Conservation (phyloP, 2,113 vertebrate genomes). For the Leucosticte australis region DNA sequence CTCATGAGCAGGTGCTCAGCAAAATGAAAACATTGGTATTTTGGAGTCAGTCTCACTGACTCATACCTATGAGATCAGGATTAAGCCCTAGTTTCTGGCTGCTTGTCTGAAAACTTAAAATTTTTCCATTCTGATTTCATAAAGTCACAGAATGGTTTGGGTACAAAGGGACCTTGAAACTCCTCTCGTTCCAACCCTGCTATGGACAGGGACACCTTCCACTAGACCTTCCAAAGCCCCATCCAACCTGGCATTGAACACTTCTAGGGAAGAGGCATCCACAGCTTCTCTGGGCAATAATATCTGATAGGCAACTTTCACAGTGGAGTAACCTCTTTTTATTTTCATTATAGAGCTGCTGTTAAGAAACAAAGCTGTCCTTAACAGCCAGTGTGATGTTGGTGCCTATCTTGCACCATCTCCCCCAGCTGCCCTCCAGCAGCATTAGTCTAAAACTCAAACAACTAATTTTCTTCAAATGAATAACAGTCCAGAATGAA, state of each 20-base stretch:
- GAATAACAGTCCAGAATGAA: neutral
- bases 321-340: neutral
- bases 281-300: neutral
- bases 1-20: neutral
- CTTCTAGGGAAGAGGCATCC: neutral
- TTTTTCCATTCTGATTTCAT: neutral
- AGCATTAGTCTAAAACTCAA: neutral
- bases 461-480: neutral
- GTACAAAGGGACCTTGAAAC: neutral
- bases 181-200: neutral
- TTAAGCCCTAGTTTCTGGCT: neutral
- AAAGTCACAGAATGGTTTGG: neutral
- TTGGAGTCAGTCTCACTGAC: neutral
- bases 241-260: neutral
- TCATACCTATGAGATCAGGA: neutral
- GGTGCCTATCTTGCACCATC: neutral
- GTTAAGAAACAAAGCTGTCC: neutral
- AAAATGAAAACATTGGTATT: neutral
- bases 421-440: neutral
- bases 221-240: too few species aligned
- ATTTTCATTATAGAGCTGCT: neutral
- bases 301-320: neutral
- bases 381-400: neutral
- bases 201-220: neutral
- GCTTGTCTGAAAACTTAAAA: neutral